Evolutionary conservation across 1,140 invertebrate genomes (phyloP), one percentile per base, ranked within the genome.

Genomic region (Drosophila repletoides): DNA sequence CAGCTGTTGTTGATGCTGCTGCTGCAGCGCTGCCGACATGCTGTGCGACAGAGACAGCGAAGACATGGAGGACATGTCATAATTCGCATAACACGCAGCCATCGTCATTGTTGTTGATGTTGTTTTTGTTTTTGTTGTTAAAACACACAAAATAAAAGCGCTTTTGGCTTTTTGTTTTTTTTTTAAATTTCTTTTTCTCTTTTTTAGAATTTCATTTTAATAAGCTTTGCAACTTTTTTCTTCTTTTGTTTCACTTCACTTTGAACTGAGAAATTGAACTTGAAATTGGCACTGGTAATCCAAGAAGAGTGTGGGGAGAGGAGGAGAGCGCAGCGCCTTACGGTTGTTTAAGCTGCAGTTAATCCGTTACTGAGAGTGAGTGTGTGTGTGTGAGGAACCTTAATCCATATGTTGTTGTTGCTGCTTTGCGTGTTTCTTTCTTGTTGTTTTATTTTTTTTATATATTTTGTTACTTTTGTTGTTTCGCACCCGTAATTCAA

Each of bases 11-110:
- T 80, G 77, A 15, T 77, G 76, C 9, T 70, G 66, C 12, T 71
- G 65, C n/a, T 70, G 71, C 61, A 66, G 21, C 5, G 72, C 63
- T 14, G 74, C 74, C 29, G 73, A 76, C 75, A 79, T 79, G 38
- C 75, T 77, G 70, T 79, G 75, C 65, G 74, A 77, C 5, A 72
- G 73, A 15, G 79, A 72, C 10, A 80, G 58, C 29, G 80, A 80
- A 41, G 79, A 84, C 84, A 90, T 89, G 67, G 80, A 76, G 43
- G 79, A 79, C 84, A 90, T 89, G 71, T 90, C 89, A 71, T 90
- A 90, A 52, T 88, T 90, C 48, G 89, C 86, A 70, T 89, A 90
- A 46, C 89, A 90, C 36, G 89, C 89, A 34, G 89, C 88, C 89
- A 90, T 90, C 65, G 89, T 90, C 89, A 90, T 90, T 63, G 71